Conservation (phyloP, 2,797 vertebrate genomes). For the Crocidura indochinensis region DNA sequence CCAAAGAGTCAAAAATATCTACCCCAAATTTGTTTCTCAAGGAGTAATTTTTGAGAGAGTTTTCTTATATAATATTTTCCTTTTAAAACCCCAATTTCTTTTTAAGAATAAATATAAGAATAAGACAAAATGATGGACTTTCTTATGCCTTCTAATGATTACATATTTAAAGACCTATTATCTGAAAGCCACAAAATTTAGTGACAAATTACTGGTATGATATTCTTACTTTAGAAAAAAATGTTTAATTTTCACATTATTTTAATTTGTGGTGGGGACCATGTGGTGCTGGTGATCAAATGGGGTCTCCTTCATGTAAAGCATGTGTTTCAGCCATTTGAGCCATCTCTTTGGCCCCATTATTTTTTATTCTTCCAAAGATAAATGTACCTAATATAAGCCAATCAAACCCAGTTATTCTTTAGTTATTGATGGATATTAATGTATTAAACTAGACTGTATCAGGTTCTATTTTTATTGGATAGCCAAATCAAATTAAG, state of each 20-base stretch:
- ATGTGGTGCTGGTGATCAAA: too few relatives aligned
- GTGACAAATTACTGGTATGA: constrained; percentile 34
- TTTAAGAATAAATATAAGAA: constrained; percentile 59
- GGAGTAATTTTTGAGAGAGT: constrained; percentile 74
- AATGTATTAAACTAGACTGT: constrained; percentile 40
- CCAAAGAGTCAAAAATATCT: constrained; percentile 69
- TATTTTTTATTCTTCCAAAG: constrained; percentile 49
- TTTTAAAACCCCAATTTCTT: constrained; percentile 71
- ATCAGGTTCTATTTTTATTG: neutral
- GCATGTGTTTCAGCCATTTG: too few relatives aligned
- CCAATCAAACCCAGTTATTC: constrained; percentile 31
- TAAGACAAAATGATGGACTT: constrained; percentile 47
- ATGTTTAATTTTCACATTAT: constrained; percentile 16
- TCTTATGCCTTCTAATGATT: neutral
- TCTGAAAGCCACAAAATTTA: constrained; percentile 37
- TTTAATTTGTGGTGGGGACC: neutral
- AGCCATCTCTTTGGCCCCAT: too few relatives aligned
- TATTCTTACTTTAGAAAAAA: constrained; percentile 45
- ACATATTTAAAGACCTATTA: neutral
- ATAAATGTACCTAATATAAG: neutral
- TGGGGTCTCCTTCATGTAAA: too few relatives aligned
- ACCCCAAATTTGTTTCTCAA: constrained; percentile 67
- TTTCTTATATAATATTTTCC: constrained; percentile 65
- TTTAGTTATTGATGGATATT: constrained; percentile 56
- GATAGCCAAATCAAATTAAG: constrained; percentile 32